phyloP scores from a whole-genome alignment of 35 echinoderm and acorn worm genomes.

The Eucidaris tribuloides region DNA sequence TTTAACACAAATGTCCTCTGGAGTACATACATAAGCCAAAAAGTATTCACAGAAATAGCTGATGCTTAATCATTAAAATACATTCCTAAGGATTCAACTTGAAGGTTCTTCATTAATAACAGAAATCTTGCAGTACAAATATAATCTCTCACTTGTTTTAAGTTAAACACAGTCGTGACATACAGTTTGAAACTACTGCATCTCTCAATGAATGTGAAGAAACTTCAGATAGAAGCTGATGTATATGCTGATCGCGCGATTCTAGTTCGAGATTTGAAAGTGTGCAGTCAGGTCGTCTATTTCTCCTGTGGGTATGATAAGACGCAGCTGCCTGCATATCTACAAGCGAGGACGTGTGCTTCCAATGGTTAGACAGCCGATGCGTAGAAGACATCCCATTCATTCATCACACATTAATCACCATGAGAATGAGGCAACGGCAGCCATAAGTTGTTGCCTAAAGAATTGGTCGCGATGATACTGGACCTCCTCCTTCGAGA shows the following conservation, averaged over 20 bases:
- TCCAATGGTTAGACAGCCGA: not conserved
- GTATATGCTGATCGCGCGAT: not conserved
- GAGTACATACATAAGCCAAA: no score
- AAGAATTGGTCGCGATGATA: not conserved
- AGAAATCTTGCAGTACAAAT: no score
- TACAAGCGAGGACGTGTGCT: not conserved
- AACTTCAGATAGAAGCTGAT: not conserved
- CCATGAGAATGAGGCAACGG: not conserved
- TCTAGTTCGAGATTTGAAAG: not conserved
- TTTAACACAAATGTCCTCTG: no score
- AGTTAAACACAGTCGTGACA: no score
- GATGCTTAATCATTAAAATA: no score
- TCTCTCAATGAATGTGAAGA: not conserved
- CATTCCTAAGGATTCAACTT: no score
- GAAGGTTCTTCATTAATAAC: no score
- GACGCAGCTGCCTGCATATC: not conserved
- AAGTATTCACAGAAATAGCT: no score
- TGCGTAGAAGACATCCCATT: conserved; percentile 10
- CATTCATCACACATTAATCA: not conserved
- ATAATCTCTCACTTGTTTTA: no score
- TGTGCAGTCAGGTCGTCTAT: not conserved
- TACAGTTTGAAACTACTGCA: not conserved
- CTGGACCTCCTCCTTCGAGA: conserved; percentile 1
- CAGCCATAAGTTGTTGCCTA: not conserved
- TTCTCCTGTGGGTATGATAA: no score